These are phyloP conservation scores for Ceratotherium simum DNA, from an alignment of 2,113 vertebrate genomes.

Conservation along the genomic window DNA sequence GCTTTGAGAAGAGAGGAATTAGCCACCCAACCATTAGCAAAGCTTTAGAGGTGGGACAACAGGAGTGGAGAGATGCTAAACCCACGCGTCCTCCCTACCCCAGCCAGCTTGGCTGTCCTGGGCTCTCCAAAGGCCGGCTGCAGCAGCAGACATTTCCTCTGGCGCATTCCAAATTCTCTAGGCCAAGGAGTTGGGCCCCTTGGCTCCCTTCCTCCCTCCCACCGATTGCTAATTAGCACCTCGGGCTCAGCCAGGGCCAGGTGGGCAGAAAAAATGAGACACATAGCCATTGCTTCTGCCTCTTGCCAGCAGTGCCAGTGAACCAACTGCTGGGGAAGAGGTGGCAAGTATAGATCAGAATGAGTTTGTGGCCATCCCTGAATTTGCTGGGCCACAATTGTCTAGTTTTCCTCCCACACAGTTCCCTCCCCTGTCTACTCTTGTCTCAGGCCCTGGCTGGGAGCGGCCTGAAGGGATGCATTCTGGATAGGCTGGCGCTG, in stretches of 20 bases:
- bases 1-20: not conserved
- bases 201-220: not conserved
- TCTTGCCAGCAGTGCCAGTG: not conserved
- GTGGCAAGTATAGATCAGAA: not conserved
- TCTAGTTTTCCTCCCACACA: not conserved
- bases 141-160: not conserved
- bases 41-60: not conserved
- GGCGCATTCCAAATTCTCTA: not conserved
- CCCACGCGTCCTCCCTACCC: not conserved
- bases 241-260: fast-evolving
- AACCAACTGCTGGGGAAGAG: not conserved
- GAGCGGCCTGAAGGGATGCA: not conserved
- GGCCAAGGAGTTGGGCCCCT: not conserved
- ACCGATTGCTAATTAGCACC: not conserved
- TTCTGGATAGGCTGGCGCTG: not conserved
- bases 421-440: too few species aligned
- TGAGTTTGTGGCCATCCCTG: fast-evolving
- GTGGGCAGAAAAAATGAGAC: not conserved
- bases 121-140: not conserved
- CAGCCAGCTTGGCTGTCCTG: not conserved
- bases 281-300: not conserved
- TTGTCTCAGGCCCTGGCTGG: not conserved
- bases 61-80: not conserved
- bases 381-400: not conserved
- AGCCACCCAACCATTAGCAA: not conserved